Evolutionary conservation across 2,888 invertebrate genomes (phyloP).

Genomic region (Pteria penguin): DNA sequence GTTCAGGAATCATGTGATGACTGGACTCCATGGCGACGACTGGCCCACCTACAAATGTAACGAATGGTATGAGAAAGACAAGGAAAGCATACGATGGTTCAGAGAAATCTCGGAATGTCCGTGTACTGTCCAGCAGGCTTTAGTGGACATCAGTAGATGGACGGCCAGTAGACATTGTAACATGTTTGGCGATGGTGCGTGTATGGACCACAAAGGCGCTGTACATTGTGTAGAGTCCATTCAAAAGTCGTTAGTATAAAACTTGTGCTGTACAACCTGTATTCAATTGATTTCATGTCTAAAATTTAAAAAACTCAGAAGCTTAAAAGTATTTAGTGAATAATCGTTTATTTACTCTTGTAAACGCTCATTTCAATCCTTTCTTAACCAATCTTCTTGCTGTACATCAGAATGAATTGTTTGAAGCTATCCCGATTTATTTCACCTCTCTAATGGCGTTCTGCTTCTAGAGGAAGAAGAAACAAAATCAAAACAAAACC

Average conservation of each 20-base stretch:
- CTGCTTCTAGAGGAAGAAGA: no score
- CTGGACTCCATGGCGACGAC: slow-evolving; percentile 83
- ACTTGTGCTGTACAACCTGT: slow-evolving; percentile 93
- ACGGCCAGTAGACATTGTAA: slow-evolving; percentile 83
- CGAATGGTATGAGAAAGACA: slow-evolving; percentile 95
- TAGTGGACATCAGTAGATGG: slow-evolving; percentile 94
- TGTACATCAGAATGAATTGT: no score
- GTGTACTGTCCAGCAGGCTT: slow-evolving; percentile 93
- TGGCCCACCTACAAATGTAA: slow-evolving; percentile 94
- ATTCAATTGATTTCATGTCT: no score
- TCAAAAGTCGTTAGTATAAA: background rate
- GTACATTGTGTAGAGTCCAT: slow-evolving; percentile 92
- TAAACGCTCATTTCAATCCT: no score
- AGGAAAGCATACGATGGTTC: slow-evolving; percentile 90
- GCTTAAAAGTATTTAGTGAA: no score
- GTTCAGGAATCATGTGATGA: slow-evolving; percentile 63
- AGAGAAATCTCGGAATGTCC: slow-evolving; percentile 83
- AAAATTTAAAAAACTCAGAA: no score
- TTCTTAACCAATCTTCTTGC: no score
- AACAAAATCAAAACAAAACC: no score
- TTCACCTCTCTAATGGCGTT: no score
- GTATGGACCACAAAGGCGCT: slow-evolving; percentile 82
- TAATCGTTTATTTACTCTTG: no score
- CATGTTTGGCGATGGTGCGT: slow-evolving; percentile 83
- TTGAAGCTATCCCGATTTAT: no score